Evolutionary conservation across 2,888 invertebrate genomes (phyloP).

Genomic region (Trisateles emortualis): DNA sequence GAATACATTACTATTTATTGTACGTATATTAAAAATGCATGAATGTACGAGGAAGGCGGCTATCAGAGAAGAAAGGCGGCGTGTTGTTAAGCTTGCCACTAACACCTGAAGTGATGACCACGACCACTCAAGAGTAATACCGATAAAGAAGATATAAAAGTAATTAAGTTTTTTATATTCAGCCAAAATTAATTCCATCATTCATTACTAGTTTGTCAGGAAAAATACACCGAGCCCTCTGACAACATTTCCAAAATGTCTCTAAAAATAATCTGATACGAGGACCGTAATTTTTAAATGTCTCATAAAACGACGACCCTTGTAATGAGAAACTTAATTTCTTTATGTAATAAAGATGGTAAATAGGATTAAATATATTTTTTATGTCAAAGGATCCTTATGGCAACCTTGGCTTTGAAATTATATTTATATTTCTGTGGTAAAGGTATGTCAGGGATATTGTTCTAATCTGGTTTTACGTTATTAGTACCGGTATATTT

Average conservation of each 20-base stretch:
- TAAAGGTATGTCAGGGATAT: neutral
- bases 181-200: constrained; percentile 10
- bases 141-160: neutral
- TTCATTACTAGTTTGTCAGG: constrained; percentile 3
- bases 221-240: neutral
- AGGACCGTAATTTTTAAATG: constrained; percentile 44
- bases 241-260: constrained; percentile 5
- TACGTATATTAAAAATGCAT: too few relatives aligned
- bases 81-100: too few relatives aligned
- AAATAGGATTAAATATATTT: constrained; percentile 37
- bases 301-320: constrained; percentile 44
- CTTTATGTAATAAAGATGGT: constrained; percentile 44
- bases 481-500: too few relatives aligned
- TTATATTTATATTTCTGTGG: constrained; percentile 2
- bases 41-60: too few relatives aligned
- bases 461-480: too few relatives aligned
- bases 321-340: constrained; percentile 52
- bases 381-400: constrained; percentile 35
- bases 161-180: neutral
- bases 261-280: constrained; percentile 38
- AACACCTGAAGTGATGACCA: too few relatives aligned
- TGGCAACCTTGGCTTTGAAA: constrained; percentile 24
- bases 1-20: too few relatives aligned
- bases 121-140: too few relatives aligned
- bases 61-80: too few relatives aligned